phyloP scores from a whole-genome alignment of 2,113 vertebrate species.

The Solea senegalensis region DNA sequence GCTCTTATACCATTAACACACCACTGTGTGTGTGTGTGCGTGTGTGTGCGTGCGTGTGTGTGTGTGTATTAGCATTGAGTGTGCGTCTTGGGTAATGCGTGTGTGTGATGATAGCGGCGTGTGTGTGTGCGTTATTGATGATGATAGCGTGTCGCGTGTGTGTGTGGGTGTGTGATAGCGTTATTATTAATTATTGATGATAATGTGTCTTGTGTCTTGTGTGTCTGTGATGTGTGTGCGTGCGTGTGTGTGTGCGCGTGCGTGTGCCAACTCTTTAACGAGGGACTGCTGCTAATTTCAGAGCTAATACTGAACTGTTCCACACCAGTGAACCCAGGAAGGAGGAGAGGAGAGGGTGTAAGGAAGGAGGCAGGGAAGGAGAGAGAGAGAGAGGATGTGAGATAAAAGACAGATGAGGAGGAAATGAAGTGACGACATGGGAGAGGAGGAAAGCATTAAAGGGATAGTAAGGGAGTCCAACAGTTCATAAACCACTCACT shows the following conservation, averaged over 20 bases:
- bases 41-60: constrained; percentile 21
- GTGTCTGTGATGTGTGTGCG: constrained; percentile 8
- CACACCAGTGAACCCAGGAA: constrained; percentile 88
- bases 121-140: too few relatives aligned
- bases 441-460: neutral
- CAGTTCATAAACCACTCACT: too few relatives aligned
- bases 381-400: neutral
- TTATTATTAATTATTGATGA: too few relatives aligned
- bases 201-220: too few relatives aligned
- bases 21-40: constrained; percentile 12
- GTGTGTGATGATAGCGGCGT: neutral
- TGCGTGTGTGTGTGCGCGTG: neutral
- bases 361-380: constrained; percentile 54
- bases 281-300: constrained; percentile 96
- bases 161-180: too few relatives aligned
- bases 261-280: constrained; percentile 91
- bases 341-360: constrained; percentile 84
- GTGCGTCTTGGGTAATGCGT: neutral
- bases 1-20: constrained; percentile 86
- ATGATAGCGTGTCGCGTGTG: neutral
- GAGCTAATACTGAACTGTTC: constrained; percentile 95
- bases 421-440: too few relatives aligned
- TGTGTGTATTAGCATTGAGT: too few relatives aligned
- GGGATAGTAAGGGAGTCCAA: neutral
- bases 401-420: neutral